Conservation (phyloP, 23 tunicate genomes). For the Styela clava region DNA sequence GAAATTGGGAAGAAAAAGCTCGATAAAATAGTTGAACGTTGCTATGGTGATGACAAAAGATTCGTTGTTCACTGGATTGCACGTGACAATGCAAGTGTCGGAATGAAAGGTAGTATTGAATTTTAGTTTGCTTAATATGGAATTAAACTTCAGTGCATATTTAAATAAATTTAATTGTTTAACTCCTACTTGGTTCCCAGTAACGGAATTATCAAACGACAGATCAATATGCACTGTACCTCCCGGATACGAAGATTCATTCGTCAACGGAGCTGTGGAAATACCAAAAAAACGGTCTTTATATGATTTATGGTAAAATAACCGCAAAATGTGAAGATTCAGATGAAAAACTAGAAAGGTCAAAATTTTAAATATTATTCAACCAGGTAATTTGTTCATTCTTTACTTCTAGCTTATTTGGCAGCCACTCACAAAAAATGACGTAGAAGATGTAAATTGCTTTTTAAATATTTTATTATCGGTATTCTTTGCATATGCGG, state of each 20-base stretch:
- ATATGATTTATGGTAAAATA: neutral
- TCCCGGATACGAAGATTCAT: neutral
- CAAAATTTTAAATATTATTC: no score
- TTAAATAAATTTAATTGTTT: no score
- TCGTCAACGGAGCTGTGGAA: neutral
- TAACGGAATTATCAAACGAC: neutral
- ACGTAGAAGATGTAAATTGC: no score
- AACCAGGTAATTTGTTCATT: no score
- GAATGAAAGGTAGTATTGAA: neutral
- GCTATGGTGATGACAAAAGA: neutral
- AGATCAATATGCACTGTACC: neutral
- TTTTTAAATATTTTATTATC: no score
- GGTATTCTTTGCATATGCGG: no score
- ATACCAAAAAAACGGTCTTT: neutral
- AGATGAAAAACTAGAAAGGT: neutral
- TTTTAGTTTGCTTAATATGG: no score
- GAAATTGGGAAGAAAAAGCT: neutral
- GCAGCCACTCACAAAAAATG: no score
- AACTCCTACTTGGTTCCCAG: neutral
- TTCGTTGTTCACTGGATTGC: neutral
- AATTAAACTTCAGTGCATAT: no score
- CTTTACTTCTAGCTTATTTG: no score
- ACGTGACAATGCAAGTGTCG: neutral
- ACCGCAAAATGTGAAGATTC: neutral
- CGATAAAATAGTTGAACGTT: neutral